Evolutionary conservation across 2,113 vertebrate species (phyloP), one percentile per base, ranked within the genome.

Genomic region (Anguilla rostrata): DNA sequence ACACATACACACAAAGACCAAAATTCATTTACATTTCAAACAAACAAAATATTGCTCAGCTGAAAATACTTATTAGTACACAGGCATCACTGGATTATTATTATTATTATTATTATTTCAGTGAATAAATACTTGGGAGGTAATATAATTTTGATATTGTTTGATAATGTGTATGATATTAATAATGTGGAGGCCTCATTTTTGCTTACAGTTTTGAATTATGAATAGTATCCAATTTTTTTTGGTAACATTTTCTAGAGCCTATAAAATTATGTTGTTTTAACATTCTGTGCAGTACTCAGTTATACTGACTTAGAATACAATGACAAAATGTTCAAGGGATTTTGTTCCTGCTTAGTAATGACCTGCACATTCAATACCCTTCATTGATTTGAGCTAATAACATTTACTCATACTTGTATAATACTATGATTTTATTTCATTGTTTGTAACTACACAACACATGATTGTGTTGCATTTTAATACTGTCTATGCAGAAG

Each of bases 21-120:
- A 2, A 14, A 49, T 85, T 85, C 43, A 85, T 85, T 85, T 85
- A 56, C 49, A 71, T 56, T 78, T 46, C 43, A 79, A 46, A 85
- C 49, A 39, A 81, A 81, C 49, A 81, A 81, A 85, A 46, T 14
- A 78, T n/a, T 20, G 16, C 78, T 86, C 78, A 63, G 39, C 56
- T 56, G 7, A 22, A 39, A 53, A 78, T 81, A 34, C 63, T 34
- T 46, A 15, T 39, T 46, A 60, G 81, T n/a, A 80, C 85, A 63
- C 53, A 60, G 85, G 53, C 49, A 41, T 39, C 39, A 86, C 53
- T 39, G 34, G 34, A 60, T 46, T 86, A 60, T 60, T 60, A 60
- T 18, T 66, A 26, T 26, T 6, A 66, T 3, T 26, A 66, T 66
- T 26, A 26, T 22, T 66, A 53, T 66, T 6, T 26, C 4, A 26